phyloP scores from a whole-genome alignment of 2,113 vertebrate genomes.

The Perca fluviatilis region DNA sequence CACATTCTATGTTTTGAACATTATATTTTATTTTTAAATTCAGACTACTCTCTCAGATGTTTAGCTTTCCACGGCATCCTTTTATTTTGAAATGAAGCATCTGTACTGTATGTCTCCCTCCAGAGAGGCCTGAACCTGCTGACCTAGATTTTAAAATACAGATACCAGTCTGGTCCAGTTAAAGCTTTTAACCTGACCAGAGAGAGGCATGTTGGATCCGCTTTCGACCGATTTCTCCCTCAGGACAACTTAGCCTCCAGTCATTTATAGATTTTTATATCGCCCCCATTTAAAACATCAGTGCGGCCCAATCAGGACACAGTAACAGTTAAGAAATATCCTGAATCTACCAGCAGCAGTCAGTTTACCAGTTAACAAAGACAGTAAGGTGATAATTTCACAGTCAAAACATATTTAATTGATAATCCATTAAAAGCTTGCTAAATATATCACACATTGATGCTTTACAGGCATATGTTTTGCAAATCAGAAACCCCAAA shows the following conservation, averaged over 20 bases:
- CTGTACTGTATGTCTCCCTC: neutral
- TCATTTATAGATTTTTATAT: constrained; percentile 57
- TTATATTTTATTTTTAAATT: neutral
- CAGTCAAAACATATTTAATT: neutral
- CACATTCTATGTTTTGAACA: neutral
- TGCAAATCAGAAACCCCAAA: neutral
- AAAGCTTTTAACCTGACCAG: constrained; percentile 48
- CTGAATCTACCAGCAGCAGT: constrained; percentile 22
- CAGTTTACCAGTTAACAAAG: neutral
- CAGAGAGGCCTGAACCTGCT: neutral
- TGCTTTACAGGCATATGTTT: neutral
- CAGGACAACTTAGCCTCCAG: constrained; percentile 19
- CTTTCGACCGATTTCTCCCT: constrained; percentile 26
- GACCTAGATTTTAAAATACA: constrained; percentile 17
- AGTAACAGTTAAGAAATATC: neutral
- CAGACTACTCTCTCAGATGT: no score
- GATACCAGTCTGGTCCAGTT: neutral
- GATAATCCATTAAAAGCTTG: neutral
- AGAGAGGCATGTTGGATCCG: constrained; percentile 1
- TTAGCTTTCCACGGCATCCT: neutral
- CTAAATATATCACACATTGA: no score
- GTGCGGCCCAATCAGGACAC: neutral
- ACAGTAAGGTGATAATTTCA: neutral
- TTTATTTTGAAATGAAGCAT: neutral
- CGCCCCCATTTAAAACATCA: constrained; percentile 20